phyloP scores from a whole-genome alignment of 37 sponge, comb jelly and placozoan species.

The Diacarnus erythraeanus region DNA sequence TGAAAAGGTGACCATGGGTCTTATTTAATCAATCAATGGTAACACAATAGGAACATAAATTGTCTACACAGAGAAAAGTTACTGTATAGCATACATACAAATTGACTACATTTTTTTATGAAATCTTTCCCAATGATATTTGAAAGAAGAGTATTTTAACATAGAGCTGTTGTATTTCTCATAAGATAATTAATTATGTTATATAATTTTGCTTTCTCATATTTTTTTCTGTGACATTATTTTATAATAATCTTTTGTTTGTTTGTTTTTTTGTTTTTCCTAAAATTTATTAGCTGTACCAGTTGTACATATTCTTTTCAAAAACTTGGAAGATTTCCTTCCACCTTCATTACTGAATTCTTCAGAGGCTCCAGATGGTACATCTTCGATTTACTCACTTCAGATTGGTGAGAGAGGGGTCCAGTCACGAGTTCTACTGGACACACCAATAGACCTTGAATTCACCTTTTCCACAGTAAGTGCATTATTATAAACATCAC shows the following conservation, averaged over 20 bases:
- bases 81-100: neutral
- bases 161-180: no score
- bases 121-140: no score
- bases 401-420: neutral
- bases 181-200: no score
- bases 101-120: neutral
- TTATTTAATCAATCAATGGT: neutral
- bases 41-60: neutral
- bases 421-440: neutral
- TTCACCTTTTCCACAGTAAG: conserved; percentile 20
- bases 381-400: neutral
- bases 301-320: conserved; percentile 21
- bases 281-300: conserved; percentile 19
- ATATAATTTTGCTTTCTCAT: no score
- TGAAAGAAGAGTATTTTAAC: no score
- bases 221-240: neutral
- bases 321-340: conserved; percentile 38
- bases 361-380: neutral
- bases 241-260: no score
- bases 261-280: neutral
- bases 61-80: neutral
- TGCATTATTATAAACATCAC: no score
- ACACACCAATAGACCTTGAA: conserved; percentile 25
- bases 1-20: no score
- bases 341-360: neutral